Base-by-base conservation (phyloP, 2,888 invertebrate genomes). In the Heliconius sara region DNA sequence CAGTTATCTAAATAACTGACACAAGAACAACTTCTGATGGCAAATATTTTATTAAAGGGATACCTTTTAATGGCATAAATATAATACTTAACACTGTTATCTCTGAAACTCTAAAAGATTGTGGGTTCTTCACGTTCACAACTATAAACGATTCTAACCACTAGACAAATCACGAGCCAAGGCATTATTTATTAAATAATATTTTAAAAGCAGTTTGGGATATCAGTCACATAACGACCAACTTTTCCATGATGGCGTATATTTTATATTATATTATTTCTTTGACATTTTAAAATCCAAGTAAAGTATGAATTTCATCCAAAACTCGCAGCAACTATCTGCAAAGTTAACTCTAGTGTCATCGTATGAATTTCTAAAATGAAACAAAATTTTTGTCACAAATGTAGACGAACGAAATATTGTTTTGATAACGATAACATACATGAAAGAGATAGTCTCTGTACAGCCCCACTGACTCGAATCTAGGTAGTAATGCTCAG, bases 321-420 rank as follows among this genome's bases (percentile, higher is more conserved):
- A 57, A 73, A 72, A 34, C 52, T 52, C 30, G 52, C 12, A 57
- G 30, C 52, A 72, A 72, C 72, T 72, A 72, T 72, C 52, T 60
- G n/a, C 57, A 60, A 72, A 72, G 30, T 34, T 57, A 27, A 57
- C 72, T 57, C 13, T 34, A 34, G 34, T 34, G 57, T n/a, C 60
- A 72, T 60, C 57, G 57, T 72, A 39, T 72, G 72, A 72, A 72
- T 30, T 57, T 72, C 34, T n/a, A 13, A 72, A 72, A 52, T 52
- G n/a, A 52, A 57, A 72, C n/a, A 72, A 13, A 7, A 34, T 72
- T 72, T 30, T 57, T 6, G 22, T 57, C 30, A 72, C 3, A 52
- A 52, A n/a, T 12, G 30, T 72, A 57, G 6, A 57, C 13, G 22
- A n/a, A 22, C n/a, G 19, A 25, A 47, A 13, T 22, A n/a, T 13